These are phyloP conservation scores for Otis tarda DNA, from an alignment of 2,113 vertebrate genomes.

Conservation along the genomic window DNA sequence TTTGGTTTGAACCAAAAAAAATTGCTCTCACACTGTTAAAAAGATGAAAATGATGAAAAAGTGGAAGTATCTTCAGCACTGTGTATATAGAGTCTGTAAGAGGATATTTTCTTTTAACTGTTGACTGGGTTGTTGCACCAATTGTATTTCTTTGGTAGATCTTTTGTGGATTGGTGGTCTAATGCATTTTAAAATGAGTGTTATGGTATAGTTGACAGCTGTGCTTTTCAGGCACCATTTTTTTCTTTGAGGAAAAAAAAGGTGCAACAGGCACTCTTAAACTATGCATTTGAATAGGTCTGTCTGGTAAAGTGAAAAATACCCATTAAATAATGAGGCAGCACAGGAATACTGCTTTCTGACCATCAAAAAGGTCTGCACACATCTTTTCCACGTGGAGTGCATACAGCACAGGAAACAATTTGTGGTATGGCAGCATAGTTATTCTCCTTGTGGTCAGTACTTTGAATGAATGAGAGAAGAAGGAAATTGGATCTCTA, in stretches of 20 bases:
- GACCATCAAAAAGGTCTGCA: neutral
- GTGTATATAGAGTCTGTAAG: too few species aligned
- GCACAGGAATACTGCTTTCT: neutral
- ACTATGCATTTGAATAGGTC: neutral
- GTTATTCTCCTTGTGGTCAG: neutral
- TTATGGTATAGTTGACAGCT: neutral
- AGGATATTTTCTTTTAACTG: neutral
- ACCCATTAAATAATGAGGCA: conserved; percentile 1
- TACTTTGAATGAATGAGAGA: neutral
- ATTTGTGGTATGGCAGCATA: neutral
- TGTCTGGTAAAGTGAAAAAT: neutral
- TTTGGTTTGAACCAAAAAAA: neutral
- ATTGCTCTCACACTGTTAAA: neutral
- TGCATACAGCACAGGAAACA: neutral
- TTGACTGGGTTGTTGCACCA: neutral
- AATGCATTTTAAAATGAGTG: neutral
- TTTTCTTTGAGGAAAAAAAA: neutral
- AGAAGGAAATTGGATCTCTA: neutral
- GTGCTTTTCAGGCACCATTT: neutral
- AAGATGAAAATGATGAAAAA: neutral
- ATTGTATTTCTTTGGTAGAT: neutral
- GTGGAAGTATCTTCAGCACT: neutral
- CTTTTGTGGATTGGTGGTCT: neutral
- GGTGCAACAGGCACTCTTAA: neutral
- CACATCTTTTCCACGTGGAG: neutral